These are phyloP conservation scores for Anodontia alba DNA, from an alignment of 2,888 invertebrate genomes.

Conservation along the genomic window DNA sequence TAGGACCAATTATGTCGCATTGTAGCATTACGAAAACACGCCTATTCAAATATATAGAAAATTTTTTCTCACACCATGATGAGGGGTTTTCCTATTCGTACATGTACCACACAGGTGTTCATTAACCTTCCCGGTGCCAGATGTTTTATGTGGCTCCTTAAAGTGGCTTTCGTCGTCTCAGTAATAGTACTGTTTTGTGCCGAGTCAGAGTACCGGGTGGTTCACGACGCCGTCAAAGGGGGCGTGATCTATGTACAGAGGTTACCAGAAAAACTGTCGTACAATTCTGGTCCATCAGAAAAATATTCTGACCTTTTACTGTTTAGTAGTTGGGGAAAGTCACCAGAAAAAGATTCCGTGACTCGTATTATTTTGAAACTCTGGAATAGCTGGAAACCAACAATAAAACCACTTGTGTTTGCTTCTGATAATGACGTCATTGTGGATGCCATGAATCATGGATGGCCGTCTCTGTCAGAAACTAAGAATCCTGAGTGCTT, in stretches of 20 bases:
- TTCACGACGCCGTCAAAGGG: not conserved
- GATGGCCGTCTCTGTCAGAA: constrained; percentile 9
- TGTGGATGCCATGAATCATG: not conserved
- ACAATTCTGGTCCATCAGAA: not conserved
- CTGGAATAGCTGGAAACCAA: constrained; percentile 2
- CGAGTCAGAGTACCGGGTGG: not conserved
- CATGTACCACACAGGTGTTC: not conserved
- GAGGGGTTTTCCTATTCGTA: not conserved
- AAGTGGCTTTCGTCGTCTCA: not conserved
- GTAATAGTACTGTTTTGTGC: not conserved
- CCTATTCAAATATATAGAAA: too few species aligned
- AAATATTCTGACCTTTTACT: constrained; percentile 4
- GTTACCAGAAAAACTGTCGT: not conserved
- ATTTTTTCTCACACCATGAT: too few species aligned
- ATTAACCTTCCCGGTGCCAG: not conserved
- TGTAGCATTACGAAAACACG: too few species aligned
- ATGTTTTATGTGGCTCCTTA: not conserved
- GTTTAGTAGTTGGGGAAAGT: constrained; percentile 8
- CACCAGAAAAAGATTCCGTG: not conserved
- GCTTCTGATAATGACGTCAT: constrained; percentile 15
- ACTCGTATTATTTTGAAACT: not conserved
- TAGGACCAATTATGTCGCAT: too few species aligned
- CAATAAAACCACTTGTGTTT: constrained; percentile 14
- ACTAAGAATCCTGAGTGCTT: not conserved
- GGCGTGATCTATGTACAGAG: not conserved